These are phyloP conservation scores for Ischnura elegans DNA, from an alignment of 2,888 invertebrate species.

Conservation along the genomic window DNA sequence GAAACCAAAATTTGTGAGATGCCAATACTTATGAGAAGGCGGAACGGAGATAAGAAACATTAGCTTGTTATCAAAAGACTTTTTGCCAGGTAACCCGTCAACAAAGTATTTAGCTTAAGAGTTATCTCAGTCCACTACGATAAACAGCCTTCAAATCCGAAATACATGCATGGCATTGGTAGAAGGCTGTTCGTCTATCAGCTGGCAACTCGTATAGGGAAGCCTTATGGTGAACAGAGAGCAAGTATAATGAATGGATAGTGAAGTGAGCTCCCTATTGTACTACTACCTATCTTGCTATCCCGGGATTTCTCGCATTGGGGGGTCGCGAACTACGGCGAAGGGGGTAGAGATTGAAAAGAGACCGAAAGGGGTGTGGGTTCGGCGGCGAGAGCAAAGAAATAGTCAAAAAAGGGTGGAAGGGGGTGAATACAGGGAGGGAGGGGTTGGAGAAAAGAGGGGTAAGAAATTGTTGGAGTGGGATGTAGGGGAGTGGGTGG, in stretches of 20 bases:
- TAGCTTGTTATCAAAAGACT: no score
- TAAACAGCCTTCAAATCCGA: no score
- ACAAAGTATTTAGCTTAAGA: no score
- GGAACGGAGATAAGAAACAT: no score
- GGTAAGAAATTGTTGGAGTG: slow-evolving; percentile 26
- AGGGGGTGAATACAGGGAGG: background rate
- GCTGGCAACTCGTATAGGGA: background rate
- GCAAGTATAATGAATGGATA: background rate
- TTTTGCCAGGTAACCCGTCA: no score
- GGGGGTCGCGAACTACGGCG: background rate
- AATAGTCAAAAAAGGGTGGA: background rate
- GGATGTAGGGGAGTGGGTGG: background rate
- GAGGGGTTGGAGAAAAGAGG: background rate
- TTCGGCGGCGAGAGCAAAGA: slow-evolving; percentile 1
- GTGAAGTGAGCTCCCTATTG: no score
- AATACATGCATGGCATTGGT: no score
- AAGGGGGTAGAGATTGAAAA: background rate
- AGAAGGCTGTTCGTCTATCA: background rate
- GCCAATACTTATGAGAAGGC: no score
- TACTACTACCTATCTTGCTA: no score
- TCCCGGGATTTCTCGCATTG: background rate
- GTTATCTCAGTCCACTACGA: no score
- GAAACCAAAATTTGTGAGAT: no score
- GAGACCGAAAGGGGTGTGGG: background rate
- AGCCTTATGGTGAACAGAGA: background rate